Evolutionary conservation across 1,140 invertebrate species (phyloP).

Genomic region (Heliothis subflexa): DNA sequence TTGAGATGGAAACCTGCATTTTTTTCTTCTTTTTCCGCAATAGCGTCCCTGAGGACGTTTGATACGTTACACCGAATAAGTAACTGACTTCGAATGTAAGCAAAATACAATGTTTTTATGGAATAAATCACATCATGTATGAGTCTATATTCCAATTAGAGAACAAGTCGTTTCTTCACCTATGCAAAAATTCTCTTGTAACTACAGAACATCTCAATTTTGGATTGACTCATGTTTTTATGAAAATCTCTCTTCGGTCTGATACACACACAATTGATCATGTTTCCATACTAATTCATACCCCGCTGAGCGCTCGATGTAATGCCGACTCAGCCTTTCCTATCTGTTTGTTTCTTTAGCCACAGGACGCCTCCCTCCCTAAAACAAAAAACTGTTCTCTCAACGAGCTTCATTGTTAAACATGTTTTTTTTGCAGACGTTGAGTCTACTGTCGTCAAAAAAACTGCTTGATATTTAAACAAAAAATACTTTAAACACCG

Average conservation of each 20-base stretch:
- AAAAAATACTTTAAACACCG: background rate
- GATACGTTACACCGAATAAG: too few relatives aligned
- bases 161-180: too few relatives aligned
- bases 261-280: slow-evolving; percentile 6
- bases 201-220: too few relatives aligned
- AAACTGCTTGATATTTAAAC: background rate
- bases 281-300: slow-evolving; percentile 39
- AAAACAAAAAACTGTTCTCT: slow-evolving; percentile 10
- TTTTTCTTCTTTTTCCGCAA: background rate
- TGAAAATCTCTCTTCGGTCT: background rate
- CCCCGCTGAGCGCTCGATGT: slow-evolving; percentile 16
- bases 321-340: slow-evolving; percentile 18
- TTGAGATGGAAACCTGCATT: background rate
- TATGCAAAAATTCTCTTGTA: too few relatives aligned
- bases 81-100: too few relatives aligned
- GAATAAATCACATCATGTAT: too few relatives aligned
- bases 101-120: too few relatives aligned
- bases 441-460: too few relatives aligned
- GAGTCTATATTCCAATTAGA: too few relatives aligned
- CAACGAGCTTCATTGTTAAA: background rate
- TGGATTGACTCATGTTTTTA: background rate
- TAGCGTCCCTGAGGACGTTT: background rate
- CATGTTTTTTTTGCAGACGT: too few relatives aligned
- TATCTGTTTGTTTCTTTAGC: slow-evolving; percentile 29
- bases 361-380: slow-evolving; percentile 1